Evolutionary conservation across 1,140 invertebrate species (phyloP), one percentile per base, ranked within the genome.

Genomic region (Mylabris phalerata): DNA sequence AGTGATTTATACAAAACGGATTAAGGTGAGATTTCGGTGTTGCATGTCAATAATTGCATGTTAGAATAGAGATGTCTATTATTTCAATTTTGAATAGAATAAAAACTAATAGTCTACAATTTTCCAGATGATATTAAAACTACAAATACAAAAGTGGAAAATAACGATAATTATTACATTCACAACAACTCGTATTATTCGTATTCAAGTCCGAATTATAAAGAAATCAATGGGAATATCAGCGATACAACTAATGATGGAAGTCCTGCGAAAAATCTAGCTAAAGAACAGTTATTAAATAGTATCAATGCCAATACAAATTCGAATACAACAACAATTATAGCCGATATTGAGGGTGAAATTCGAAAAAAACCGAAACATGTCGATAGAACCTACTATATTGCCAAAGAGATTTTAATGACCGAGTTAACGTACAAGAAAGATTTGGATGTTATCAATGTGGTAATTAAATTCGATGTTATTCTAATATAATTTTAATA

Each of bases 391-490:
- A 86, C 87, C 10, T 97, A 95, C 76, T 97, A 89, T 71, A 89
- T 98, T 64, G 88, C 91, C 42, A 96, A 96, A 75, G 94, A 98
- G 77, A 75, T 98, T 50, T 78, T 97, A 4, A 95, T 95, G 90
- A 97, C 93, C 1, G 95, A 98, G 72, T 77, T 94, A 60, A 97
- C 94, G 0, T 98, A 95, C 74, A 93, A 93, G 69, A 92, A 95
- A 67, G 93, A 98, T 73, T 76, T 98, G 60, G 92, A 96, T 75
- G 88, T 97, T 41, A 83, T 98, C 55, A 93, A 91, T 72, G 79
- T 86, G 66, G 89, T 92, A 77, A 79, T 84, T 68, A 55, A 19
- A 10, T 47, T 9, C 3, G 11, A 55, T 41, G 11, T 55, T 47
- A 10, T 45, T 45, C 13, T 55, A 4, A 19, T 19, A 1, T 19